A percentile compares a stretch with the other conserved stretches of the same genome.
Conservation (phyloP, 2,888 invertebrate species). For the Eupithecia dodoneata region DNA sequence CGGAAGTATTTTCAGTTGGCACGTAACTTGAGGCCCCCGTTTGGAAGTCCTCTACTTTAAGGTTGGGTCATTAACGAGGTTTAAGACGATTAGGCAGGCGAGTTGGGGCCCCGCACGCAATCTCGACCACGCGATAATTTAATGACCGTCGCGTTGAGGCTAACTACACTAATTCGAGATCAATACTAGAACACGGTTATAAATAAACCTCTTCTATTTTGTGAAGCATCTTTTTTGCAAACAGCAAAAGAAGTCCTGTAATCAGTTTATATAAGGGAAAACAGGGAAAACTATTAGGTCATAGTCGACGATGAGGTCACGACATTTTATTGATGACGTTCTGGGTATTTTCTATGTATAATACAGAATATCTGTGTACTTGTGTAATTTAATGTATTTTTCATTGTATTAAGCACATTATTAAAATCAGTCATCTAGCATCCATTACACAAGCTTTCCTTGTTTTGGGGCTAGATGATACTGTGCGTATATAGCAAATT, state of each 20-base stretch:
- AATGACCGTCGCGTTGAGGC: constrained; percentile 32
- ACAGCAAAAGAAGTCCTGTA: neutral
- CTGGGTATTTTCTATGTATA: too few species aligned
- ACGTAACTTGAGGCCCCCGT: constrained; percentile 27
- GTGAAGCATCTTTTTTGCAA: neutral
- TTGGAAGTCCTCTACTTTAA: constrained; percentile 15
- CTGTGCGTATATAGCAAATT: too few species aligned
- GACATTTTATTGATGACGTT: neutral
- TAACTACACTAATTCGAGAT: constrained; percentile 1
- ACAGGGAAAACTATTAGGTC: neutral
- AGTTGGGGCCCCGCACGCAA: constrained; percentile 36
- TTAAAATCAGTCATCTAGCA: too few species aligned
- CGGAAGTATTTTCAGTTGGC: constrained; percentile 33
- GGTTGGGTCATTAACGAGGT: constrained; percentile 37
- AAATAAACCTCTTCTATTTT: neutral
- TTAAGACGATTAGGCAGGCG: constrained; percentile 32
- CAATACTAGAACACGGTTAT: constrained; percentile 1
- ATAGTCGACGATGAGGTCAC: neutral
- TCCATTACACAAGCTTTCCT: too few species aligned
- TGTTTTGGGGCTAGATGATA: too few species aligned
- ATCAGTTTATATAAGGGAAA: neutral
- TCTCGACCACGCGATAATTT: constrained; percentile 37
- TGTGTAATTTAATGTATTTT: too few species aligned
- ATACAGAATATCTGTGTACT: too few species aligned
- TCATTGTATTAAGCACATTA: too few species aligned